Conservation (phyloP, 2,113 vertebrate genomes). For the Albula glossodonta region DNA sequence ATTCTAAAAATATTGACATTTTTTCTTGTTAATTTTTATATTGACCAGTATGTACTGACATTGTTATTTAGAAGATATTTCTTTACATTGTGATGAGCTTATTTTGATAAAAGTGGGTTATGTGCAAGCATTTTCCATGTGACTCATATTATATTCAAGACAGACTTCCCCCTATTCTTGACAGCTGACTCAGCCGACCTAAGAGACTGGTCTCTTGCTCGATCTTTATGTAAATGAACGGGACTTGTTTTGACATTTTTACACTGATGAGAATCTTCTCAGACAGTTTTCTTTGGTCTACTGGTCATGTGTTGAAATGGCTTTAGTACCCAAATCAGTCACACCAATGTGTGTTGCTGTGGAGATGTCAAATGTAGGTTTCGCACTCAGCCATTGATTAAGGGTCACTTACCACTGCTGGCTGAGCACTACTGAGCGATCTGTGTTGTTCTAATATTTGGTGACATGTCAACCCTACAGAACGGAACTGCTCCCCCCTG, state of each 20-base stretch:
- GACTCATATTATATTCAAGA: not conserved
- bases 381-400: too few species aligned
- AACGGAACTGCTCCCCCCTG: too few species aligned
- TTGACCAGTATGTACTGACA: not conserved
- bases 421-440: too few species aligned
- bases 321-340: not conserved
- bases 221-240: not conserved
- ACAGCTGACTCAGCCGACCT: not conserved
- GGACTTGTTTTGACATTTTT: not conserved
- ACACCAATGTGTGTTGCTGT: not conserved
- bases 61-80: too few species aligned
- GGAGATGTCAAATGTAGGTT: not conserved
- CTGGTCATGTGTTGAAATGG: not conserved
- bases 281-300: not conserved
- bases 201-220: too few species aligned
- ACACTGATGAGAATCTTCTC: not conserved
- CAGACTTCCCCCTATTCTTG: not conserved
- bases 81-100: not conserved
- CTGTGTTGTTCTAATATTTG: too few species aligned
- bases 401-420: too few species aligned
- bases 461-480: too few species aligned
- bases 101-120: not conserved
- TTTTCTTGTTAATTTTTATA: not conserved
- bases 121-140: not conserved
- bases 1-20: too few species aligned